phyloP scores from a whole-genome alignment of 1,140 invertebrate genomes.

The Drosophila leontia region DNA sequence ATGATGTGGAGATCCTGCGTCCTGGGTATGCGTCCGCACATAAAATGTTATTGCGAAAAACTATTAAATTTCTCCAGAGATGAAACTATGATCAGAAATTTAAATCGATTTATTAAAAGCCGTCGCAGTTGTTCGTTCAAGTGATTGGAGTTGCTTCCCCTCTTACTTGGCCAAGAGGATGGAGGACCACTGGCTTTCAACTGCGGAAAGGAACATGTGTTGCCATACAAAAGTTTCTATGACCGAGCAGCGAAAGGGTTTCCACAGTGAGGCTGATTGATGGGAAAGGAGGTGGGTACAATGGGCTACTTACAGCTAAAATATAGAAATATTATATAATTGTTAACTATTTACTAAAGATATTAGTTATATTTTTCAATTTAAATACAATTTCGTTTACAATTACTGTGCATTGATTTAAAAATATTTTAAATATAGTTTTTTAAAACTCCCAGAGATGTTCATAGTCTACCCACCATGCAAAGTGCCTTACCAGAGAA shows the following conservation, averaged over 20 bases:
- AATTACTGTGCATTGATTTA: no score
- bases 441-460: neutral
- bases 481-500: slow-evolving; percentile 30
- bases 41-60: slow-evolving; percentile 81
- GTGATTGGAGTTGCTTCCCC: slow-evolving; percentile 35
- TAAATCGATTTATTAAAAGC: slow-evolving; percentile 84
- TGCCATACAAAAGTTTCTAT: slow-evolving; percentile 67
- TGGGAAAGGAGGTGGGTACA: slow-evolving; percentile 16
- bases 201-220: slow-evolving; percentile 58
- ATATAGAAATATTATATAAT: neutral
- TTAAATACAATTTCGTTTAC: no score
- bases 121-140: slow-evolving; percentile 55
- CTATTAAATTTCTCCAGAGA: slow-evolving; percentile 84
- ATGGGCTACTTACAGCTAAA: neutral
- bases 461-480: slow-evolving; percentile 27
- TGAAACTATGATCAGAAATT: slow-evolving; percentile 82
- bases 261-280: slow-evolving; percentile 30
- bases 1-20: slow-evolving; percentile 34
- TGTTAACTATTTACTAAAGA: neutral
- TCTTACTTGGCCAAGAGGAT: slow-evolving; percentile 3
- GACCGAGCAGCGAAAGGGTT: slow-evolving; percentile 40
- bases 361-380: neutral
- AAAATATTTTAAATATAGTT: no score
- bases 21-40: slow-evolving; percentile 48
- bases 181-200: slow-evolving; percentile 8